Conservation (phyloP, 1,140 invertebrate species). For the Paralvinella palmiformis region DNA sequence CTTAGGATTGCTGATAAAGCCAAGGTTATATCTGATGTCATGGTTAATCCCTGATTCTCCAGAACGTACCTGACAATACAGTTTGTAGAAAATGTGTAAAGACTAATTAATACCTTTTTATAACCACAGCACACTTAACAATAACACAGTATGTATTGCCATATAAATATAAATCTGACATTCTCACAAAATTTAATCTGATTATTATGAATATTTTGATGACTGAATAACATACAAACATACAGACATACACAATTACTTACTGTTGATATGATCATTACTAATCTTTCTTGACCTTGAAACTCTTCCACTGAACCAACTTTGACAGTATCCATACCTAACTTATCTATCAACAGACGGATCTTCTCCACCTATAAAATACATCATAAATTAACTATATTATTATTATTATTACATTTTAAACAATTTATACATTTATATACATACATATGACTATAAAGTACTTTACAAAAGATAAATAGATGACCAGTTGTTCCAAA, state of each 20-base stretch:
- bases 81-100: too few species aligned
- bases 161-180: too few species aligned
- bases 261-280: slow-evolving; percentile 83
- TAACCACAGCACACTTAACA: too few species aligned
- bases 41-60: slow-evolving; percentile 46
- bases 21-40: slow-evolving; percentile 35
- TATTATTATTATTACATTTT: background rate
- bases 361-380: slow-evolving; percentile 65
- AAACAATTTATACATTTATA: slow-evolving; percentile 2
- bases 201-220: too few species aligned
- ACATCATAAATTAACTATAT: slow-evolving; percentile 26
- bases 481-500: too few species aligned
- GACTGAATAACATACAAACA: too few species aligned
- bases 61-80: too few species aligned
- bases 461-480: background rate
- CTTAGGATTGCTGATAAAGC: slow-evolving; percentile 43
- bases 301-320: slow-evolving; percentile 92
- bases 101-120: too few species aligned
- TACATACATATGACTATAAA: background rate
- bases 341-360: slow-evolving; percentile 59
- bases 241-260: too few species aligned
- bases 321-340: slow-evolving; percentile 54
- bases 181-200: too few species aligned
- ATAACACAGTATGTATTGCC: too few species aligned
- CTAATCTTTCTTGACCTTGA: slow-evolving; percentile 81